These are phyloP conservation scores for Todiramphus chloris DNA, from an alignment of 2,113 vertebrate genomes.

Conservation along the genomic window DNA sequence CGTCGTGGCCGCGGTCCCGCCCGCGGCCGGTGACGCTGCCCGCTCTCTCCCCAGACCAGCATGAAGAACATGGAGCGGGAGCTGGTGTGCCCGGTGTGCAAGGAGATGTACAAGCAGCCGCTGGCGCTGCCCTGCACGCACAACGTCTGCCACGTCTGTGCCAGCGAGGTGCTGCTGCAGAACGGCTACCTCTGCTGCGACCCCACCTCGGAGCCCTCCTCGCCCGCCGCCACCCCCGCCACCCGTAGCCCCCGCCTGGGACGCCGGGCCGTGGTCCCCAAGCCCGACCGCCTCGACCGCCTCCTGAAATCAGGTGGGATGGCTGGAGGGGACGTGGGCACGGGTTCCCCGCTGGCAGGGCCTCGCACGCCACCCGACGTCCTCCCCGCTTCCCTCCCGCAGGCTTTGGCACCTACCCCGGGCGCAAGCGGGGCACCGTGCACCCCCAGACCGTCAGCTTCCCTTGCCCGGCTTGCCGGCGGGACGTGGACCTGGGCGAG, in stretches of 20 bases:
- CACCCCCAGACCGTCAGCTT: slow-evolving; percentile 84
- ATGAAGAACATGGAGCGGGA: slow-evolving; percentile 98
- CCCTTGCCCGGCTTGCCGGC: slow-evolving; percentile 89
- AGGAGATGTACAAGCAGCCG: slow-evolving; percentile 96
- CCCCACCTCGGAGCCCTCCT: slow-evolving; percentile 89
- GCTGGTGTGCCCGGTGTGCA: slow-evolving; percentile 91
- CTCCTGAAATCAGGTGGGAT: slow-evolving; percentile 83
- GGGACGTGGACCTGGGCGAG: slow-evolving; percentile 92
- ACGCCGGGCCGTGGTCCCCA: slow-evolving; percentile 78
- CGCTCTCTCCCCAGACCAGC: slow-evolving; percentile 80
- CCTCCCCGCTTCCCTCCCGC: not conserved
- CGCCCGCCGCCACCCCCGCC: slow-evolving; percentile 88
- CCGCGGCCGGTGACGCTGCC: fast-evolving
- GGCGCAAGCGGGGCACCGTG: slow-evolving; percentile 82
- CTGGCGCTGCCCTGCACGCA: slow-evolving; percentile 91
- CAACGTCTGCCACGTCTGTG: slow-evolving; percentile 93
- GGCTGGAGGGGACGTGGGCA: not conserved
- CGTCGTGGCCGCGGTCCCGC: fast-evolving
- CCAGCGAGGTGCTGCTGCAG: slow-evolving; percentile 90
- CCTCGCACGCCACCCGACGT: fast-evolving
- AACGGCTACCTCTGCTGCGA: slow-evolving; percentile 86
- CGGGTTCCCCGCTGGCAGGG: fast-evolving
- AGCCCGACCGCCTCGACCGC: slow-evolving; percentile 88
- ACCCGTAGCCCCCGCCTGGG: slow-evolving; percentile 88
- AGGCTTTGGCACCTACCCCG: slow-evolving; percentile 93